A percentile compares a stretch with the other conserved stretches of the same genome.
Evolutionary conservation across 2,888 invertebrate species (phyloP).

Genomic region (Luperina nickerlii): DNA sequence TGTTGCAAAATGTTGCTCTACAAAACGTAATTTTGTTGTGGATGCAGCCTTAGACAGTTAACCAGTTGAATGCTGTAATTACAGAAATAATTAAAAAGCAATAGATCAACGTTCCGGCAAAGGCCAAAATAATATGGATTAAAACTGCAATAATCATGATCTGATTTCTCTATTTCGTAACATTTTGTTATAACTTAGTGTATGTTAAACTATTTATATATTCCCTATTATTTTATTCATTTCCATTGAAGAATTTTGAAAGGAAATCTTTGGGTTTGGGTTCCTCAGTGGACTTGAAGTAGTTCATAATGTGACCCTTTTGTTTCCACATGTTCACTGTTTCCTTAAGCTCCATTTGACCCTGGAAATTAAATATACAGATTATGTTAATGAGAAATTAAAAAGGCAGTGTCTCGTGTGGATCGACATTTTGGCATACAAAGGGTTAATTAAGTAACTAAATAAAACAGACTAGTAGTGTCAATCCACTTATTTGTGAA

Average conservation of each 20-base stretch:
- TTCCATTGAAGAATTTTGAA: slow-evolving; percentile 95
- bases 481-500: neutral
- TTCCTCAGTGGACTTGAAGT: slow-evolving; percentile 95
- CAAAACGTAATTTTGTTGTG: neutral
- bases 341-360: slow-evolving; percentile 98
- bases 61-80: neutral
- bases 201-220: slow-evolving; percentile 71
- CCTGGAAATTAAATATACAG: slow-evolving; percentile 89
- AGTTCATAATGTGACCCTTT: slow-evolving; percentile 96
- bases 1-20: neutral
- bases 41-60: neutral
- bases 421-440: too few relatives aligned
- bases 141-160: slow-evolving; percentile 52
- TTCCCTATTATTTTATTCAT: slow-evolving; percentile 82
- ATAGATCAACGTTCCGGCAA: too few relatives aligned
- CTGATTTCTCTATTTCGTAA: slow-evolving; percentile 69
- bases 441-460: neutral
- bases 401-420: too few relatives aligned
- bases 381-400: too few relatives aligned
- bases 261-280: slow-evolving; percentile 97
- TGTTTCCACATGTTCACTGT: slow-evolving; percentile 96
- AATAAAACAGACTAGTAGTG: neutral
- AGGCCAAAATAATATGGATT: slow-evolving; percentile 8
- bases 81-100: neutral
- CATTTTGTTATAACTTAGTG: slow-evolving; percentile 66